Conservation (phyloP, 2,113 vertebrate genomes). For the Carollia perspicillata region DNA sequence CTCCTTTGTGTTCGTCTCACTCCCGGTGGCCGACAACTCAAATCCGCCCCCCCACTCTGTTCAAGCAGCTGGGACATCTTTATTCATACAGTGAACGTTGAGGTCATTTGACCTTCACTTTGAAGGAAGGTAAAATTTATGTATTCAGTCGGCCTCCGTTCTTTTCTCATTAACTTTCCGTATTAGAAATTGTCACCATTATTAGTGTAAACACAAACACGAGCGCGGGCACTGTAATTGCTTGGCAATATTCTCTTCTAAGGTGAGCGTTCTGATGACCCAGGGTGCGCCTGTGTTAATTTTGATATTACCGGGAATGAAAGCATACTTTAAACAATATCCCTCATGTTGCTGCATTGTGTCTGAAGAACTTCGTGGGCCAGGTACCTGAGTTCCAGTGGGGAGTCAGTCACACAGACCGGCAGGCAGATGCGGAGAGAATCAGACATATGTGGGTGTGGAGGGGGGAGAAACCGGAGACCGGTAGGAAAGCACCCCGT, state of each 20-base stretch:
- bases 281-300: neutral
- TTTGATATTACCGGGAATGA: neutral
- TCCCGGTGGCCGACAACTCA: neutral
- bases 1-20: neutral
- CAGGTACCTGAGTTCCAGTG: neutral
- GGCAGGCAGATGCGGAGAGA: fast-evolving
- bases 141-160: conserved; percentile 28
- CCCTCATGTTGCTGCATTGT: neutral
- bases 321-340: neutral
- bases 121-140: conserved; percentile 54
- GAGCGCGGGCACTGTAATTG: neutral
- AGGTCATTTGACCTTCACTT: conserved; percentile 67
- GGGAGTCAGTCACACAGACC: neutral
- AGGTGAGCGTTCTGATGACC: neutral
- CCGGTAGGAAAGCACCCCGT: neutral
- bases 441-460: no score
- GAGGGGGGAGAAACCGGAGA: no score
- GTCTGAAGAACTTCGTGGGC: neutral
- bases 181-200: conserved; percentile 16
- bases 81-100: conserved; percentile 33
- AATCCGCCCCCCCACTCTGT: neutral
- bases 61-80: conserved; percentile 29
- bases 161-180: conserved; percentile 48
- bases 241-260: neutral
- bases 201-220: conserved; percentile 28